Conservation (phyloP, 2,888 invertebrate species). For the Idaea dimidiata region DNA sequence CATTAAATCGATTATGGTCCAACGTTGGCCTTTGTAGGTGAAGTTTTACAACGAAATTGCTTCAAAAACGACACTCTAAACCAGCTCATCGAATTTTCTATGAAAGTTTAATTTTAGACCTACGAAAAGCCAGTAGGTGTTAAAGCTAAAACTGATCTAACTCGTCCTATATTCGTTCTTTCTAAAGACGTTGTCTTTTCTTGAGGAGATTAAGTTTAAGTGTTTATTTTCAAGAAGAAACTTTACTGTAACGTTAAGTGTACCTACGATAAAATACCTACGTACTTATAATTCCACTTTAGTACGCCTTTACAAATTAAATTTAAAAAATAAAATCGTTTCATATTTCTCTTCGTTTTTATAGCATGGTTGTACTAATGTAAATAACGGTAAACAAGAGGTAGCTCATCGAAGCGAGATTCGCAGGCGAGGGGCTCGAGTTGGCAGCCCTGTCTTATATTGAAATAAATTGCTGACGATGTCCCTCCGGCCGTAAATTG, state of each 20-base stretch:
- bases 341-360: conserved; percentile 18
- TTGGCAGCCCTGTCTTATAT: conserved; percentile 57
- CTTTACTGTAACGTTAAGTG: neutral
- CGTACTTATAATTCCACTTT: neutral
- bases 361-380: conserved; percentile 24
- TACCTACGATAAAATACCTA: neutral
- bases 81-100: neutral
- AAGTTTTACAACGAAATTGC: conserved; percentile 62
- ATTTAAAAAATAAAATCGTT: neutral
- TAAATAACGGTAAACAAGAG: conserved; percentile 48
- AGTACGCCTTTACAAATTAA: neutral
- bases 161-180: neutral
- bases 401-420: conserved; percentile 28
- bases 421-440: conserved; percentile 44
- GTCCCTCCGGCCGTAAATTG: conserved; percentile 34
- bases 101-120: neutral
- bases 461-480: conserved; percentile 58
- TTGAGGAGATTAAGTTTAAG: neutral
- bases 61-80: conserved; percentile 8
- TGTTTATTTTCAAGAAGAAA: neutral
- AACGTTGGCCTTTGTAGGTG: conserved; percentile 61
- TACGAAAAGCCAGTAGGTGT: neutral
- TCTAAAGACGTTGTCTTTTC: neutral
- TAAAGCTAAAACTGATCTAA: neutral
- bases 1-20: conserved; percentile 71